These are phyloP conservation scores for Plusia festucae DNA, from an alignment of 2,888 invertebrate species.

Conservation along the genomic window DNA sequence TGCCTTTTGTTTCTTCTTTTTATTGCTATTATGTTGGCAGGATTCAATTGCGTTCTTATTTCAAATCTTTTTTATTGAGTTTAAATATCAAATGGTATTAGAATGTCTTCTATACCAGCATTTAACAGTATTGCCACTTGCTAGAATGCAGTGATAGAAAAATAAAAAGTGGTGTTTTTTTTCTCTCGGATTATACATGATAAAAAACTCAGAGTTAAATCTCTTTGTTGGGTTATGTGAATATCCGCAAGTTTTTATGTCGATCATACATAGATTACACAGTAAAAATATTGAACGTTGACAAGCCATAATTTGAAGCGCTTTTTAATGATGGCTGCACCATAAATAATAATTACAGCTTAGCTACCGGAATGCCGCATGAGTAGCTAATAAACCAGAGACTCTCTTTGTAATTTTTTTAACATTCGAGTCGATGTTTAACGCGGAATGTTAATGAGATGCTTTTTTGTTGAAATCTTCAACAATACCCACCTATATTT, in stretches of 20 bases:
- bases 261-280: constrained; percentile 17
- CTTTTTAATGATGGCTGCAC: constrained; percentile 51
- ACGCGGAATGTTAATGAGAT: neutral
- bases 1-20: constrained; percentile 26
- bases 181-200: neutral
- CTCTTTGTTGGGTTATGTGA: constrained; percentile 8
- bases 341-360: constrained; percentile 49
- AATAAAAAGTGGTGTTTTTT: neutral
- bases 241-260: constrained; percentile 27
- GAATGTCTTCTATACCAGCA: neutral
- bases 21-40: constrained; percentile 17
- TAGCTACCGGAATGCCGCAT: constrained; percentile 40
- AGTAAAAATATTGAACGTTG: constrained; percentile 27
- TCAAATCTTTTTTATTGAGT: neutral
- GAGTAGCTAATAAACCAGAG: constrained; percentile 25
- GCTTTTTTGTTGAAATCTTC: neutral
- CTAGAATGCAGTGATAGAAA: too few species aligned
- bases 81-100: neutral
- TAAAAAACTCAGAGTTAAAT: neutral
- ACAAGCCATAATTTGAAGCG: constrained; percentile 52
- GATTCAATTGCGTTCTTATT: neutral
- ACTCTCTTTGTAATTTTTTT: constrained; percentile 13
- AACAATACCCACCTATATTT: constrained; percentile 23
- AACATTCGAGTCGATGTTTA: neutral
- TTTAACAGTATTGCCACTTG: too few species aligned